A percentile compares a stretch with the other conserved stretches of the same genome.
phyloP scores from a whole-genome alignment of 2,113 vertebrate species.

The Microtus oregoni region DNA sequence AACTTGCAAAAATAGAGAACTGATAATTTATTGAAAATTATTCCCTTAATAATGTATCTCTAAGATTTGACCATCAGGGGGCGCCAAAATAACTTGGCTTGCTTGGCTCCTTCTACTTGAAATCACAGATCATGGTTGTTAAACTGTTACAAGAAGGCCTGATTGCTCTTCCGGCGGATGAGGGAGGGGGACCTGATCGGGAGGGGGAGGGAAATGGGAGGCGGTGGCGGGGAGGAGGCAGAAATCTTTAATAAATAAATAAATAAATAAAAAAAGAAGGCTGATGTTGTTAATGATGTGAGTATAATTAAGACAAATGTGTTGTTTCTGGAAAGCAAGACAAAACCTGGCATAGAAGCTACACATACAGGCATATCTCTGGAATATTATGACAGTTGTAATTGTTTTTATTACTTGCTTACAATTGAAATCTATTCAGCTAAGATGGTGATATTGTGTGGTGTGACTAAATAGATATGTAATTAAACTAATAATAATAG shows the following conservation, averaged over 20 bases:
- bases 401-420: slow-evolving; percentile 33
- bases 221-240: too few relatives aligned
- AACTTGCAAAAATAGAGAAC: slow-evolving; percentile 6
- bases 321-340: slow-evolving; percentile 21
- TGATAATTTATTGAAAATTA: background rate
- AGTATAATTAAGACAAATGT: background rate
- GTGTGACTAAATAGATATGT: background rate
- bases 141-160: slow-evolving; percentile 2
- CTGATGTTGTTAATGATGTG: background rate
- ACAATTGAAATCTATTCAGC: background rate
- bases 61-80: slow-evolving; percentile 56
- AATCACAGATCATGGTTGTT: background rate
- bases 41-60: background rate
- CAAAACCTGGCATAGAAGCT: background rate
- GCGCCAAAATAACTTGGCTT: background rate
- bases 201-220: too few relatives aligned
- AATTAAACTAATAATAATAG: slow-evolving; percentile 43
- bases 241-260: too few relatives aligned
- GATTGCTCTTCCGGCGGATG: too few relatives aligned
- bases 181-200: too few relatives aligned
- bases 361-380: background rate
- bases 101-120: background rate
- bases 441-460: background rate
- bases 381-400: background rate
- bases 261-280: background rate